These are phyloP conservation scores for Formica aserva DNA, from an alignment of 2,888 invertebrate genomes.

Conservation along the genomic window DNA sequence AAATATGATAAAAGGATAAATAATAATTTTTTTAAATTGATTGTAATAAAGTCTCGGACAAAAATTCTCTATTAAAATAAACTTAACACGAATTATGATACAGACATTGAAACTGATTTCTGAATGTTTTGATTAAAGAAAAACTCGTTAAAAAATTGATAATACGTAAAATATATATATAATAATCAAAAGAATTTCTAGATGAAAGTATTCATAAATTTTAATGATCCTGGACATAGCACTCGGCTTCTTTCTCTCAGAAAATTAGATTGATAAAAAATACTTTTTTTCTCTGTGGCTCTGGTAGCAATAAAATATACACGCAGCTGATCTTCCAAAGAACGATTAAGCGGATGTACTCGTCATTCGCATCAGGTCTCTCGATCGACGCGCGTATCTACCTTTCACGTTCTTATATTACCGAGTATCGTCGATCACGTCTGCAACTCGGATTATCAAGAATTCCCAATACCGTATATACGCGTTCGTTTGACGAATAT, in stretches of 20 bases:
- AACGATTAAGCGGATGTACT: conserved; percentile 1
- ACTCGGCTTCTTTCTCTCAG: not conserved
- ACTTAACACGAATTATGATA: not conserved
- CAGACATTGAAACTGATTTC: not conserved
- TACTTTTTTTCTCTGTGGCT: not conserved
- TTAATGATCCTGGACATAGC: not conserved
- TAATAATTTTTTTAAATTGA: not conserved
- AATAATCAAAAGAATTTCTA: not conserved
- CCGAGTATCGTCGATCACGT: conserved; percentile 52
- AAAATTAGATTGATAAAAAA: not conserved
- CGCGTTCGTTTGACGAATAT: conserved; percentile 45
- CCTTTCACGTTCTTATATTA: conserved; percentile 37
- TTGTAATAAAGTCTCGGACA: not conserved
- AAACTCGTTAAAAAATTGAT: not conserved
- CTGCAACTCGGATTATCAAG: conserved; percentile 46
- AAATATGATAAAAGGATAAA: not conserved
- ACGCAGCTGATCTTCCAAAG: not conserved
- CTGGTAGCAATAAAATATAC: not conserved
- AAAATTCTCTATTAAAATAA: not conserved
- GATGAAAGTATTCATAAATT: not conserved
- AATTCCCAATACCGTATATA: conserved; percentile 46
- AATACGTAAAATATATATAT: not conserved
- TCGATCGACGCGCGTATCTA: conserved; percentile 9
- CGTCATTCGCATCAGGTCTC: conserved; percentile 32
- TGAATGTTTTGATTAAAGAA: not conserved